Base-by-base conservation (phyloP, 2,113 vertebrate species). In the Hemiprocne comata region DNA sequence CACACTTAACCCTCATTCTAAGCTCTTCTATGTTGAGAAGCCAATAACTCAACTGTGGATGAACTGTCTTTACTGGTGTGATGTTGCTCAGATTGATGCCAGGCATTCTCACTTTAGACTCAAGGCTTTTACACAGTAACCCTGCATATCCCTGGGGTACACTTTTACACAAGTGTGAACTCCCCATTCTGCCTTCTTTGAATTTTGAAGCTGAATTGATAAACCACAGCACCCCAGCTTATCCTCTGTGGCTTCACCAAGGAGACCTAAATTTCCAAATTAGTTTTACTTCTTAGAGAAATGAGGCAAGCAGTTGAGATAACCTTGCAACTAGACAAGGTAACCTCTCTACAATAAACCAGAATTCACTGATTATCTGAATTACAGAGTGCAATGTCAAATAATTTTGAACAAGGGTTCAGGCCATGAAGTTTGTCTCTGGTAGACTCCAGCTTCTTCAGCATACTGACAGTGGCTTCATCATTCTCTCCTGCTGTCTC, bases 21-120 rank as follows among this genome's bases (percentile, higher is more conserved):
- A 90, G 65, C 20, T 87, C 34, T 89, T 90, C 57, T 75, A 13
- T 78, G 38, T 61, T 90, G 90, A 82, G 80, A 90, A 90, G 66
- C 44, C 2, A 3, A 78, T 82, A 84, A 9, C 50, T 88, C 51
- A 72, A 19, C 79, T 93, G 60, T 3, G 14, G 75, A 66, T 67
- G 79, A 90, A 29, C 83, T 1, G 18, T 81, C 65, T 90, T 80
- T 53, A 54, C 31, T 71, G 70, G 38, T 34, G 10, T 55, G 33
- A 16, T 89, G 48, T 25, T 62, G 54, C 67, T 75, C 46, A 57
- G 66, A 62, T 46, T 79, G 72, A 79, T 83, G 77, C 33, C 86
- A 81, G n/a, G 28, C 73, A 20, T 87, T 92, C 89, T 61, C 73
- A 48, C 40, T 91, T 85, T 12, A 85, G 71, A 36, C n/a, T 87